A percentile compares a stretch with the other conserved stretches of the same genome.
Evolutionary conservation across 2,888 invertebrate genomes (phyloP).

Genomic region (Drosophila barbarae): DNA sequence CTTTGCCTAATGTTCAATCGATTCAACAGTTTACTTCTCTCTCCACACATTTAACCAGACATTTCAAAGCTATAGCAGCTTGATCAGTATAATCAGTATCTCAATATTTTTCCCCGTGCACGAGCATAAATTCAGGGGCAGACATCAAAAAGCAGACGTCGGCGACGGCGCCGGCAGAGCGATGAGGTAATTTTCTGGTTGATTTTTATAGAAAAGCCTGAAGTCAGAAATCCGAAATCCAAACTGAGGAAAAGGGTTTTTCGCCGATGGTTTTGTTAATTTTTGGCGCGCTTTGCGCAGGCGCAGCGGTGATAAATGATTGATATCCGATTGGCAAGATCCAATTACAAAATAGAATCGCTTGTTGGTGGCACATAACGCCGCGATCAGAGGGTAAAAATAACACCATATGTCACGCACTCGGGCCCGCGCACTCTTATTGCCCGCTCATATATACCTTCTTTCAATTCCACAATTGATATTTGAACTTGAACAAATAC

Average conservation of each 20-base stretch:
- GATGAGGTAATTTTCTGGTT: constrained; percentile 67
- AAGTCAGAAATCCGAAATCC: constrained; percentile 5
- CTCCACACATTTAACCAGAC: background rate
- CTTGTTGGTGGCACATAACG: constrained; percentile 41
- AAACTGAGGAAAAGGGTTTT: constrained; percentile 25
- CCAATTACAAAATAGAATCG: constrained; percentile 63
- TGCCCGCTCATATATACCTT: constrained; percentile 53
- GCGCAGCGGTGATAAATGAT: constrained; percentile 43
- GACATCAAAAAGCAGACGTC: constrained; percentile 48
- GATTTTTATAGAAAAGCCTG: constrained; percentile 48
- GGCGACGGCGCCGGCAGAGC: constrained; percentile 52
- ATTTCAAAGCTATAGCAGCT: background rate
- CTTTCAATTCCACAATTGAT: constrained; percentile 53
- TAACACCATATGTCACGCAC: constrained; percentile 70
- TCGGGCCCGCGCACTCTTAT: constrained; percentile 45
- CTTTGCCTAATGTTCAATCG: background rate
- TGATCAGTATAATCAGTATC: constrained; percentile 10
- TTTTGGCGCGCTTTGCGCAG: constrained; percentile 53
- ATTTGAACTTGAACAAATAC: constrained; percentile 63
- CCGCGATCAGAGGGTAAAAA: constrained; percentile 44
- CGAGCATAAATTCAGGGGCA: constrained; percentile 68
- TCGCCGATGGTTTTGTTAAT: background rate
- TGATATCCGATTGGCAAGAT: constrained; percentile 2
- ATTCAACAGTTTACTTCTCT: background rate
- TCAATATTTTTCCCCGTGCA: constrained; percentile 12